Base-by-base conservation (phyloP, 2,113 vertebrate genomes). In the Probosciger aterrimus region DNA sequence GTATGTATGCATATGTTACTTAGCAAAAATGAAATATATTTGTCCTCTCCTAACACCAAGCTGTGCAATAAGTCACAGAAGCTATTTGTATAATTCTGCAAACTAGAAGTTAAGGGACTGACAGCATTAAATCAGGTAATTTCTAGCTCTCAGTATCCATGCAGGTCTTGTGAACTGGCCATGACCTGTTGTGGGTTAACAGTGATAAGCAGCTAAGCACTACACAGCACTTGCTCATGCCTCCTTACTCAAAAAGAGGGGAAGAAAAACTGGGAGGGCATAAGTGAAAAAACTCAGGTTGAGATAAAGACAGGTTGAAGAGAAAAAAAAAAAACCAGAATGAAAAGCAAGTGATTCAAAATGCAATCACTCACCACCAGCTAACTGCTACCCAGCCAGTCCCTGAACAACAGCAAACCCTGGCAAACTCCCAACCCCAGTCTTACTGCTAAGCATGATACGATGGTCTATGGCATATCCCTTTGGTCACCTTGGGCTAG, bases 11-110 rank as follows among this genome's bases (percentile, higher is more conserved):
- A 74, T 47, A 71, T 28, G 65, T 86, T 71, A 81, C 79, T 83
- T 83, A 14, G 23, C 63, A 93, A 88, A 89, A 68, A 71, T 55
- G 37, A 33, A 82, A 80, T 65, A 33, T 18, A 84, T 90, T 91
- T 83, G 73, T 88, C 76, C 57, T 69, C 43, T 92, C 30, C 57
- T 14, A 2, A 90, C 64, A 88, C 68, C 47, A 27, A 93, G 33
- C 25, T 44, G 18, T 15, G 28, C 50, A 86, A 64, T 90, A 91
- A 77, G 90, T 74, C 76, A 93, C 68, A 46, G 41, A 11, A 50
- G n/a, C 2, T 0, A 47, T 70, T 31, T 52, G 31, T 69, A 3
- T 33, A 55, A 62, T 64, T 86, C 60, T 71, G 52, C 6, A 16
- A 73, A 55, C 28, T 25, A 35, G 19, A 69, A 65, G 22, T 31